Base-by-base conservation (phyloP, 2,113 vertebrate species). In the Vulpes lagopus region DNA sequence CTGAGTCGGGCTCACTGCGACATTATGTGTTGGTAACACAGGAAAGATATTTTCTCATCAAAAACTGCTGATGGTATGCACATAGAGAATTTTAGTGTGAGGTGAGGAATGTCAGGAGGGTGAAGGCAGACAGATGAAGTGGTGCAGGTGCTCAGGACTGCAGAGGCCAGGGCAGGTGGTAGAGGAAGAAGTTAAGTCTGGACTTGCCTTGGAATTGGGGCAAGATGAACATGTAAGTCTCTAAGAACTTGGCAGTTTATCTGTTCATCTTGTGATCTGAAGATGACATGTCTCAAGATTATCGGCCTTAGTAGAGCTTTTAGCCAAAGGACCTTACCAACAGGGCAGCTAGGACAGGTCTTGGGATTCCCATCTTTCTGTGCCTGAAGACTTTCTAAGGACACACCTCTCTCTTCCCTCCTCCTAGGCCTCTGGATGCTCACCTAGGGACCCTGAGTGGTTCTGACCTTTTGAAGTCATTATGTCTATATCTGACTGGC, bases 11-110 rank as follows among this genome's bases (percentile, higher is more conserved):
- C 49, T 35, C 20, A 8, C 11, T 10, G 49, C 55, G 83, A 35
- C n/a, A 6, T 38, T 86, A 25, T 62, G 57, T 87, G 35, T 74
- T 15, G 19, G 94, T 67, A 91, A 71, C 38, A n/a, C 12, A 59
- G 35, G 30, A 53, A 23, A 59, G 62, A 11, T 30, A 38, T 94
- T 85, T 94, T 80, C 57, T 94, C 71, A 67, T 89, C 27, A 30
- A 3, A 43, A 97, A 59, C 14, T 79, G 27, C 55, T 53, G 65
- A 20, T 59, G 59, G 55, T 78, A 2, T 27, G 4, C 14, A 19
- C 22, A 15, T 20, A 1, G 9, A 19, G 19, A 43, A 23, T 59
- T 86, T 81, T 81, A 59, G 12, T 55, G 60, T 53, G 49, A 89
- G 16, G 10, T 17, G 30, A 55, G 51, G 22, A 11, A 11, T 0